Conservation (phyloP, 1,140 invertebrate species). For the Tachypleus tridentatus region DNA sequence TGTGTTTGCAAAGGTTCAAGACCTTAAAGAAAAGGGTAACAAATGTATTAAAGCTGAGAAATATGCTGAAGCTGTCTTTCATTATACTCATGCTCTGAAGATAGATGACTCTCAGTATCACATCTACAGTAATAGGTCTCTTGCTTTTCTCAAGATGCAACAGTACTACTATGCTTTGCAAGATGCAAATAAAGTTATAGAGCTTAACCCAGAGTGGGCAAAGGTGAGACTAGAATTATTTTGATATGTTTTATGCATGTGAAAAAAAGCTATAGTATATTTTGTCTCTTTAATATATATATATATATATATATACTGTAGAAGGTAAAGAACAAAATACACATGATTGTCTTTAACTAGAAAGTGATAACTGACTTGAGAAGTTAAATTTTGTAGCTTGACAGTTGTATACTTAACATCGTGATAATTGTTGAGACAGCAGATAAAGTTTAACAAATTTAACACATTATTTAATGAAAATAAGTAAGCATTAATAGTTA, state of each 20-base stretch:
- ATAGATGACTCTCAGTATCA: constrained; percentile 54
- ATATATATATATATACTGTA: constrained; percentile 26
- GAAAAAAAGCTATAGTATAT: neutral
- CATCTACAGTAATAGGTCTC: constrained; percentile 64
- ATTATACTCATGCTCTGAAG: constrained; percentile 68
- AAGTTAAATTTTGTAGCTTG: too few species aligned
- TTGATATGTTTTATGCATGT: neutral
- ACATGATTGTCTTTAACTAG: too few species aligned
- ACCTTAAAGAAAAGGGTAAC: constrained; percentile 59
- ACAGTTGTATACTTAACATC: too few species aligned
- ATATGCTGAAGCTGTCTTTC: constrained; percentile 58
- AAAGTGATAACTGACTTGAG: too few species aligned
- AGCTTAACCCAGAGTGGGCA: constrained; percentile 59
- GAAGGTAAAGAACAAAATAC: too few species aligned
- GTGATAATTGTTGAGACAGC: too few species aligned
- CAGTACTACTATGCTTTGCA: constrained; percentile 61
- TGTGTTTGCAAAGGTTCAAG: constrained; percentile 5
- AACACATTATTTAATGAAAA: too few species aligned
- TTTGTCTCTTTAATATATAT: constrained; percentile 13
- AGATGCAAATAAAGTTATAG: constrained; percentile 61
- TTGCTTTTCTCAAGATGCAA: constrained; percentile 60
- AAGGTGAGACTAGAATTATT: constrained; percentile 43
- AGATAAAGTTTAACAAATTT: too few species aligned
- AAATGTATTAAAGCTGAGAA: constrained; percentile 57
- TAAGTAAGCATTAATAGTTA: too few species aligned